Evolutionary conservation across 2,113 vertebrate species (phyloP), one percentile per base, ranked within the genome.

Genomic region (Orcinus orca): DNA sequence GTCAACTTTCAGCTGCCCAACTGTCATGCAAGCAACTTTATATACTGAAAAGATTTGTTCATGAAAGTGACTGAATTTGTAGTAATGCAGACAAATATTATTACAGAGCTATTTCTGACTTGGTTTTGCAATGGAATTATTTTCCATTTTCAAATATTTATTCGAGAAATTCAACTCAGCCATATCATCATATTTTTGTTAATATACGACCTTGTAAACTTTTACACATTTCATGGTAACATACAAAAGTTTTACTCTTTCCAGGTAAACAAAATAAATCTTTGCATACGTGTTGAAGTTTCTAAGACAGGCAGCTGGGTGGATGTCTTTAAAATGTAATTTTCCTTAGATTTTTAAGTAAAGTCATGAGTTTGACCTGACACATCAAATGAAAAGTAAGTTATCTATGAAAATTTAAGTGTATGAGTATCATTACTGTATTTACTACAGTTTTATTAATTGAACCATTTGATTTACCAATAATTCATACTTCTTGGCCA

Each of bases 161-260:
- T 97, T 98, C 98, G 92, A 97, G 77, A 86, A 80, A 68, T 60
- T 98, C 90, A 97, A 96, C 91, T 98, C 96, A 98, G 44, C 74
- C 96, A 85, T 97, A 97, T 97, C 98, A 98, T 97, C 38, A 44
- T 85, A 97, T 96, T 97, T 97, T 92, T 60, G 2, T 80, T 97
- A 81, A 82, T 96, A 95, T 26, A 88, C 97, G 38, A 84, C 44
- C 33, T 80, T 70, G 8, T 23, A 88, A 94, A 90, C 6, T 71
- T 88, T 96, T 90, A 93, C 17, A 81, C 25, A 47, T 88, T 95
- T 83, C 50, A 87, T 77, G 76, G 74, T 90, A 31, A 80, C 31
- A 53, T 38, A 55, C 8, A 50, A 18, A 89, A 47, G 25, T 63
- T 91, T 97, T 67, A 91, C 14, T 47, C 12, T 94, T 94, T 88